Base-by-base conservation (phyloP, 2,888 invertebrate species). In the Meloe dianella region DNA sequence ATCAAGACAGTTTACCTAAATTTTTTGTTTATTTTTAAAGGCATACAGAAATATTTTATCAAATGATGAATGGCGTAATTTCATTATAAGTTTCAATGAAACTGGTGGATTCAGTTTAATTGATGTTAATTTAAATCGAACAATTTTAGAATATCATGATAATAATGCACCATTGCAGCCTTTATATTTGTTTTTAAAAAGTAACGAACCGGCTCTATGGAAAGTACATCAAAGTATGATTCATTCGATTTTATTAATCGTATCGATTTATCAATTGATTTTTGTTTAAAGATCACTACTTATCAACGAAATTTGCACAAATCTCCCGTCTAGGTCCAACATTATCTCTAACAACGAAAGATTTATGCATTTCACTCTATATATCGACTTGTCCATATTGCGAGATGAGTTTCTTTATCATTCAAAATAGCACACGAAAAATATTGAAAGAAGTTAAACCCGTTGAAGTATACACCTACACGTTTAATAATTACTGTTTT, bases 161-260 rank as follows among this genome's bases (percentile, higher is more conserved):
- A 65, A 70, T 8, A 65, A 70, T 8, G 71, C 75, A 59, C 74
- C 75, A 17, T 63, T 81, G 35, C 75, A 73, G 27, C 79, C 80
- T 0, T 71, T 74, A 29, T 81, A 79, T 72, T 73, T 82, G 61
- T 72, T 81, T 12, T 69, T 80, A 65, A 73, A 78, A 60, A 83
- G 81, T 64, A 63, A 69, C 35, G 67, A 75, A 66, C 73, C 71
- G 14, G 78, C 80, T 47, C 65, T 81, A 17, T 83, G 83, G 83
- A 83, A 82, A 74, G 74, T 82, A n/a, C 80, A 81, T 66, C 74
- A 80, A 73, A 81, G 83, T 82, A 27, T 60, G 24, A n/a, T 60
- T 60, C 1, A 17, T 9, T 22, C n/a, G 9, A 10, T 9, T 1
- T 1, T n/a, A n/a, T n/a, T n/a, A n/a, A n/a, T n/a, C n/a, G n/a